These are phyloP conservation scores for Vultur gryphus DNA, from an alignment of 2,797 vertebrate genomes.

Conservation along the genomic window DNA sequence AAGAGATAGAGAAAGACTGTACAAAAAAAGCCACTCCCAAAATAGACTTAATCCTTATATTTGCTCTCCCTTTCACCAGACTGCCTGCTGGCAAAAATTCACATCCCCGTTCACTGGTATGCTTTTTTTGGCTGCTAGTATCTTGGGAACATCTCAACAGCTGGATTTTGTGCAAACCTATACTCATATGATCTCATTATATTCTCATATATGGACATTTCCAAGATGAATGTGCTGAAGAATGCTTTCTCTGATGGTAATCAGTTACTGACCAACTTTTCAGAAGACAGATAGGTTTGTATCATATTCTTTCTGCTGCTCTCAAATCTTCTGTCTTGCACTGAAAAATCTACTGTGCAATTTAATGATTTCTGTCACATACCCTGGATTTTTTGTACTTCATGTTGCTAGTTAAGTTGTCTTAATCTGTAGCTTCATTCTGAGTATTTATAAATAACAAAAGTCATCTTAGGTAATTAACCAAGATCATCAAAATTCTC, in stretches of 20 bases:
- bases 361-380: neutral
- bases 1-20: neutral
- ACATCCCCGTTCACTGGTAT: conserved; percentile 5
- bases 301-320: neutral
- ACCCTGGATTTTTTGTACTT: neutral
- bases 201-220: conserved; percentile 42
- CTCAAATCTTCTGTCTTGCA: neutral
- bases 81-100: conserved; percentile 22
- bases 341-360: neutral
- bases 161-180: conserved; percentile 45
- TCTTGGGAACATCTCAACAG: conserved; percentile 44
- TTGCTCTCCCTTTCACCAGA: conserved; percentile 7
- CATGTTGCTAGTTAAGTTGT: neutral
- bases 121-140: conserved; percentile 35
- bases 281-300: neutral
- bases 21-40: neutral
- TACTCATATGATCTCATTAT: conserved; percentile 32
- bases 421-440: neutral
- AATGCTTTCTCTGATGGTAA: conserved; percentile 17
- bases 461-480: neutral
- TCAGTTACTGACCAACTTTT: neutral
- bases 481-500: neutral
- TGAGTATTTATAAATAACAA: neutral
- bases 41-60: conserved; percentile 23
- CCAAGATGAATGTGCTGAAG: neutral